phyloP scores from a whole-genome alignment of 1,140 invertebrate genomes.

The Bombus superbus region DNA sequence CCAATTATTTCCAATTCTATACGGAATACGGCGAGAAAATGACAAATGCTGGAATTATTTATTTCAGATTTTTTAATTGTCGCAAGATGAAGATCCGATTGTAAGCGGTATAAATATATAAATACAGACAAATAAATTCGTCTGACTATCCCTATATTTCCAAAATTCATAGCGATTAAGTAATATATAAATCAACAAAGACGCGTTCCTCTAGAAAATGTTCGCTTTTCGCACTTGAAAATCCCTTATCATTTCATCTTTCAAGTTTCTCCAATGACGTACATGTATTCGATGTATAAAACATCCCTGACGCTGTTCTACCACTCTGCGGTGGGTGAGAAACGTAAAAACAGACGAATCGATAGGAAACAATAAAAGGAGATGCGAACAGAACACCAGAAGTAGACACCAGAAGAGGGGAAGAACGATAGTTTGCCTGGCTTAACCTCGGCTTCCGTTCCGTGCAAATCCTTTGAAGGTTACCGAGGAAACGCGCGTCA shows the following conservation, averaged over 20 bases:
- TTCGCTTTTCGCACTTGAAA: too few species aligned
- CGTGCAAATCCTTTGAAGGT: conserved; percentile 46
- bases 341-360: background rate
- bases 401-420: background rate
- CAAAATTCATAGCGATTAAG: too few species aligned
- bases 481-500: conserved; percentile 28
- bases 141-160: too few species aligned
- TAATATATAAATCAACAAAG: too few species aligned
- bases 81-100: too few species aligned
- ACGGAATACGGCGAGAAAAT: background rate
- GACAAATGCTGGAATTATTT: too few species aligned
- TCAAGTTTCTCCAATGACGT: background rate
- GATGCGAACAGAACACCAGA: background rate
- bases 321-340: background rate
- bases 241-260: background rate
- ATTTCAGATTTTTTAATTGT: too few species aligned
- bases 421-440: conserved; percentile 18
- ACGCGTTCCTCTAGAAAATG: too few species aligned
- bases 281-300: background rate
- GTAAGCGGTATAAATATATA: too few species aligned
- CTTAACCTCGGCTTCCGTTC: conserved; percentile 40
- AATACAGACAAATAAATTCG: too few species aligned
- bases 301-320: too few species aligned
- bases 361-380: background rate
- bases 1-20: background rate